Evolutionary conservation across 2,797 vertebrate species (phyloP), one percentile per base, ranked within the genome.

Genomic region (Danionella dracula): DNA sequence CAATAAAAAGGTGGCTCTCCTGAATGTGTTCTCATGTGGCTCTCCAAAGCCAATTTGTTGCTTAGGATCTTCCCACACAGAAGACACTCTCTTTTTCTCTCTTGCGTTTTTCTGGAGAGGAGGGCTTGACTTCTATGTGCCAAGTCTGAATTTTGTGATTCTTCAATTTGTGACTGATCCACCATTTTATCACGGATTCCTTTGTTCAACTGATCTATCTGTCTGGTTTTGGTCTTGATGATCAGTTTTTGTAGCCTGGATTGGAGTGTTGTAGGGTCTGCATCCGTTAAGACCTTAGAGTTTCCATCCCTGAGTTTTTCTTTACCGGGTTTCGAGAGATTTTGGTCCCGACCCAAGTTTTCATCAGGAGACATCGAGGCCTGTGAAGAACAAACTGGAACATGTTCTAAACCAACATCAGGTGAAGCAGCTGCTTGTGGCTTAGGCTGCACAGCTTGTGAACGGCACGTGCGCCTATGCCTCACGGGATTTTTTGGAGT

Each of bases 41-140:
- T 88, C 56, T 86, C 84, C 5, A 90, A 66, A 1, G 87, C 83
- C 17, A 78, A 75, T 0, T 53, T 73, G 45, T 82, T 88, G 63
- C 82, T 84, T 12, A 91, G 81, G 51, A 89, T 51, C 1, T 83
- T 81, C 4, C 88, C 87, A 5, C 88, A 90, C 62, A 84, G 79
- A 17, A 79, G 81, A 21, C 88, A 90, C 76, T 88, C 85, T 19
- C 86, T 85, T 59, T 82, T 87, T 35, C 49, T 73, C 32, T 71
- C 59, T 5, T 59, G 4, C 1, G 42, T 9, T 62, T 66, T 70
- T 0, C 50, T 50, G 4, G 4, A 31, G 53, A 19, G 56, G 27
- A 70, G 32, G 2, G 23, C 1, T 11, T 37, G 50, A 20, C 27
- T 40, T 48, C 15, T n/a, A 1, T 37, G 27, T 23, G 41, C 32